phyloP scores from a whole-genome alignment of 2,113 vertebrate species.

The Oryzias melastigma region DNA sequence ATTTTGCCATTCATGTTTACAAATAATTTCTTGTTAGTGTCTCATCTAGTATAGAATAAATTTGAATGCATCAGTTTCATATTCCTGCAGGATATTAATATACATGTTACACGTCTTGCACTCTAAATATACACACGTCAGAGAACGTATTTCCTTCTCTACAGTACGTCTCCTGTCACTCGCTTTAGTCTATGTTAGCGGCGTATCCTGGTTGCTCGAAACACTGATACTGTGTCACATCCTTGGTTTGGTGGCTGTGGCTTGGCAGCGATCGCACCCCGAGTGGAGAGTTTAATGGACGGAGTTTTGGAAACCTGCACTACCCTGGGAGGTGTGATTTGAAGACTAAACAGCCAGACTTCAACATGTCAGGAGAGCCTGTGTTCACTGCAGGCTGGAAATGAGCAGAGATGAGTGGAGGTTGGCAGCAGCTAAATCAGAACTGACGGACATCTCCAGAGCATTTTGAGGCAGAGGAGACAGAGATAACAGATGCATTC shows the following conservation, averaged over 20 bases:
- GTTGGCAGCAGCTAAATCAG: constrained; percentile 33
- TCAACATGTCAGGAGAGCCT: constrained; percentile 32
- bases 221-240: constrained; percentile 1
- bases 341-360: constrained; percentile 38
- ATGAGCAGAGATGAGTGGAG: constrained; percentile 6
- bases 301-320: constrained; percentile 17
- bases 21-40: no score
- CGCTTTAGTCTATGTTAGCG: constrained; percentile 4
- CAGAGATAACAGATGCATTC: neutral
- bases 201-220: constrained; percentile 8
- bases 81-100: no score
- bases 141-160: neutral
- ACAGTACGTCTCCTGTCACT: neutral
- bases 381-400: constrained; percentile 14
- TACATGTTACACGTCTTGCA: neutral
- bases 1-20: no score
- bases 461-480: neutral
- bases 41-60: no score
- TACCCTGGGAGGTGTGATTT: constrained; percentile 39
- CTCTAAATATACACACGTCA: neutral
- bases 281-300: constrained; percentile 44
- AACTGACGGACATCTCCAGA: constrained; percentile 18
- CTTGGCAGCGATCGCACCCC: constrained; percentile 13
- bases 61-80: no score
- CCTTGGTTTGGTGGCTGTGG: constrained; percentile 29